phyloP scores from a whole-genome alignment of 2,888 invertebrate species.

The Pyralis farinalis region DNA sequence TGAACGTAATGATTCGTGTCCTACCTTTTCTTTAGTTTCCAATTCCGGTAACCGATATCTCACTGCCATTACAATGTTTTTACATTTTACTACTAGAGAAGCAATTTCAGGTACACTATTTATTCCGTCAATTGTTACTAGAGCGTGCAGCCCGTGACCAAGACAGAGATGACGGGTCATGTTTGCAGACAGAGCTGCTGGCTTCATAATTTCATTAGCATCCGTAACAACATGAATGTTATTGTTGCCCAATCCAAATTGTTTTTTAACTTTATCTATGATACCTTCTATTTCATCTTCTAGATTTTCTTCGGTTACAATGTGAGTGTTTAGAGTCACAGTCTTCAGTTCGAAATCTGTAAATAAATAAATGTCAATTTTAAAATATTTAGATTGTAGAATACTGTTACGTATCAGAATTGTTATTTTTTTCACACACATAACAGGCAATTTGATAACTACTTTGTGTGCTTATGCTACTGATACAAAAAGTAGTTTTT shows the following conservation, averaged over 20 bases:
- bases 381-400: too few species aligned
- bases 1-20: not conserved
- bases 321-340: slow-evolving; percentile 5
- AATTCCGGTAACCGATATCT: slow-evolving; percentile 5
- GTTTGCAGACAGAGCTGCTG: not conserved
- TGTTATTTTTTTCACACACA: too few species aligned
- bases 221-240: slow-evolving; percentile 8
- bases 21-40: not conserved
- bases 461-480: too few species aligned
- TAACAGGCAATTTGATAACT: too few species aligned
- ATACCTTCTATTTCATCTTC: slow-evolving; percentile 3
- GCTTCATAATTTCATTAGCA: slow-evolving; percentile 4
- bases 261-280: not conserved
- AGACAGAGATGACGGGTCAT: slow-evolving; percentile 9
- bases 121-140: slow-evolving; percentile 12
- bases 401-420: too few species aligned
- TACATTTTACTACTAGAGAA: slow-evolving; percentile 8
- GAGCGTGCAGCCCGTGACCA: slow-evolving; percentile 11
- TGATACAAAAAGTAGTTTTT: too few species aligned
- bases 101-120: slow-evolving; percentile 5
- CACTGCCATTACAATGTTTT: slow-evolving; percentile 10
- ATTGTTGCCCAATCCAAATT: slow-evolving; percentile 4
- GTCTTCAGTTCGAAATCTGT: slow-evolving; percentile 2
- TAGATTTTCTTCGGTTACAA: slow-evolving; percentile 5
- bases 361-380: not conserved